Evolutionary conservation across 1,140 invertebrate genomes (phyloP).

Genomic region (Sycobia sp.): DNA sequence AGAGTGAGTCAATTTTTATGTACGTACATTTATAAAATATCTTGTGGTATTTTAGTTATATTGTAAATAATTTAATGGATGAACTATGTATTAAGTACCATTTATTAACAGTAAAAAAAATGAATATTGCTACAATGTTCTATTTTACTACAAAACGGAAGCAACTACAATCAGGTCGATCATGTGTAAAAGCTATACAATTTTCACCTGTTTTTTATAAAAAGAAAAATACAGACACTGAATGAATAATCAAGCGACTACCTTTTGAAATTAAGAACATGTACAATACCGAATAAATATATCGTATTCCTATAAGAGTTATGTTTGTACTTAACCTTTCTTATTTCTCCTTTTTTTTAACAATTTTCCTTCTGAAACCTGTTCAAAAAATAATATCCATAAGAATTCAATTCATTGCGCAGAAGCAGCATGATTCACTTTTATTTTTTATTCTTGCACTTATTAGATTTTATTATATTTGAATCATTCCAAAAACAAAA

Average conservation of each 20-base stretch:
- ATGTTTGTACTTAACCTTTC: background rate
- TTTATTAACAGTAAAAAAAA: conserved; percentile 5
- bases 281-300: conserved; percentile 35
- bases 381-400: too few species aligned
- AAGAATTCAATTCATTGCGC: too few species aligned
- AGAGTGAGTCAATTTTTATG: conserved; percentile 10
- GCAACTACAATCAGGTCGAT: conserved; percentile 26
- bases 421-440: too few species aligned
- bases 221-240: too few species aligned
- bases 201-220: conserved; percentile 24
- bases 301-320: conserved; percentile 27
- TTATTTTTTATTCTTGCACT: too few species aligned
- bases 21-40: conserved; percentile 6
- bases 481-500: too few species aligned
- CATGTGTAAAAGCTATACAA: conserved; percentile 17
- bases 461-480: too few species aligned
- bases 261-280: conserved; percentile 3
- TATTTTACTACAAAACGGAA: conserved; percentile 33
- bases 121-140: conserved; percentile 14
- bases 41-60: conserved; percentile 8
- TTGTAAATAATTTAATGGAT: conserved; percentile 29
- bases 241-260: conserved; percentile 1
- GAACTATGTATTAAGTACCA: conserved; percentile 3
- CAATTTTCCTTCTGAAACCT: too few species aligned
- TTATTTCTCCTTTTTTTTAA: background rate